Base-by-base conservation (phyloP, 2,888 invertebrate genomes). In the Pterostichus madidus region DNA sequence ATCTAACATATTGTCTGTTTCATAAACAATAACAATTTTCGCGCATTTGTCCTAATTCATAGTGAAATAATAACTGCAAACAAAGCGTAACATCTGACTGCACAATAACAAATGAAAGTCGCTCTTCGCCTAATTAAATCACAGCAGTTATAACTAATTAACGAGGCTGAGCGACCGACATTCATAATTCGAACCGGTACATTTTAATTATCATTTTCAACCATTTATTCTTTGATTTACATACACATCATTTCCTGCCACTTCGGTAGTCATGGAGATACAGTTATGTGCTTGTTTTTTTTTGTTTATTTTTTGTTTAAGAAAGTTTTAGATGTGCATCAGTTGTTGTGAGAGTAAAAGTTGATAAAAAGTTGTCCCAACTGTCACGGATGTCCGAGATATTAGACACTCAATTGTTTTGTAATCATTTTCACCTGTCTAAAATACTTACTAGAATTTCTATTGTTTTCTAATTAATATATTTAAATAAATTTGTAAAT, bases 201-300 rank as follows among this genome's bases (percentile, higher is more conserved):
- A 71, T 71, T 71, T 39, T 71, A 71, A 71, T 71, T 71, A 71
- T 10, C 39, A 71, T 44, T 64, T 64, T 64, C 10, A 71, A 39
- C 44, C 5, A 71, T 17, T 56, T 56, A 56, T 56, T 56, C 56
- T 56, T 11, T 49, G 13, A 49, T 49, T 64, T 64, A n/a, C 64
- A 64, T 64, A 64, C n/a, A 32, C 64, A 35, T 64, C 64, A 13
- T 64, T 64, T 64, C 32, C 64, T 64, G 13, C 64, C n/a, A 10
- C 35, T 10, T 11, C 31, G 35, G 35, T 59, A 24, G 35, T 13
- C 35, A 71, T 44, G 39, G 44, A 71, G 24, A 17, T 44, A 71
- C 68, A 71, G 68, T 71, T 71, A 71, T 17, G 44, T 13, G 44
- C 17, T 15, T 44, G 15, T 71, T 8, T 71, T 71, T 71, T 44